Evolutionary conservation across 2,113 vertebrate species (phyloP).

Genomic region (Phaethornis superciliosus): DNA sequence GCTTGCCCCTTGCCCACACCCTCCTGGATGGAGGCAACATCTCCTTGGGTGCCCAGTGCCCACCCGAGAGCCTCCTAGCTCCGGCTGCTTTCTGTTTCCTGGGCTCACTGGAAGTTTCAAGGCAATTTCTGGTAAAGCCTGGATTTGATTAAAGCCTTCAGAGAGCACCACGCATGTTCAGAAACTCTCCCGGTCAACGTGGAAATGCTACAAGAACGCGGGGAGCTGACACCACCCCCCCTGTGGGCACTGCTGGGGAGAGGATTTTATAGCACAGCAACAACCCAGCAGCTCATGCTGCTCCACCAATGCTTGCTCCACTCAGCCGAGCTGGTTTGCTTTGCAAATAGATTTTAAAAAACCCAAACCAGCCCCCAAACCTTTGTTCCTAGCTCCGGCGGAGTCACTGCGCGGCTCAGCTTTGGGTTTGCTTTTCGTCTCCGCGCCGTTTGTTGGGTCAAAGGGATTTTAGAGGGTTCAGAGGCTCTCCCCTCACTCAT

Average conservation of each 20-base stretch:
- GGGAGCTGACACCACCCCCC: neutral
- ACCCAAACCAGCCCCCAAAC: neutral
- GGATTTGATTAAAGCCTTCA: slow-evolving; percentile 55
- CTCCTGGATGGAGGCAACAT: neutral
- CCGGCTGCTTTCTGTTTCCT: neutral
- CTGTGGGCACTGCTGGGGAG: neutral
- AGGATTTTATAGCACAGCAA: slow-evolving; percentile 24
- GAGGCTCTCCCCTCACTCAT: neutral
- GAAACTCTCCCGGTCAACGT: slow-evolving; percentile 13
- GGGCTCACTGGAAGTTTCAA: neutral
- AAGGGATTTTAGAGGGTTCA: neutral
- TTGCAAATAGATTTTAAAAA: neutral
- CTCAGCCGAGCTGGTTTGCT: neutral
- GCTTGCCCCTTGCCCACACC: neutral
- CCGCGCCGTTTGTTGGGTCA: neutral
- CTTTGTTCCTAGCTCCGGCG: neutral
- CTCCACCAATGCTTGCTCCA: neutral
- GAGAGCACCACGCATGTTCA: slow-evolving; percentile 42
- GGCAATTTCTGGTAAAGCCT: slow-evolving; percentile 12
- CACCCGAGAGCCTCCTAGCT: neutral
- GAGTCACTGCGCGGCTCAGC: slow-evolving; percentile 16
- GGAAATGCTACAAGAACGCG: neutral
- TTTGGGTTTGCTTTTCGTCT: neutral
- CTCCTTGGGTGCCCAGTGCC: neutral
- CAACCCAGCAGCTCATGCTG: neutral